These are phyloP conservation scores for Hoplias malabaricus DNA, from an alignment of 2,113 vertebrate species.

Conservation along the genomic window DNA sequence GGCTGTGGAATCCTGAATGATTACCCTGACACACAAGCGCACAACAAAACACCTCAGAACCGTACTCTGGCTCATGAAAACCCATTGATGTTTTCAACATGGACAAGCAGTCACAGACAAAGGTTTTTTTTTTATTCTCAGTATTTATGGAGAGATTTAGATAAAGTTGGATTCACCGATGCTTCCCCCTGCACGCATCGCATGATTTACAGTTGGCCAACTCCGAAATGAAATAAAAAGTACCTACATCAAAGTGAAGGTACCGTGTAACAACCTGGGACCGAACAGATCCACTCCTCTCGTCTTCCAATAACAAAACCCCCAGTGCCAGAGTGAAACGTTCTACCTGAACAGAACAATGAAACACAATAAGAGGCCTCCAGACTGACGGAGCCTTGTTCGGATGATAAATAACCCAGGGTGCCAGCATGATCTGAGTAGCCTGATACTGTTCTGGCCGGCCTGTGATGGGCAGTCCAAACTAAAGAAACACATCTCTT, in stretches of 20 bases:
- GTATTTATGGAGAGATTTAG: constrained; percentile 1
- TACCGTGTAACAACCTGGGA: constrained; percentile 3
- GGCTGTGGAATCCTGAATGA: constrained; percentile 5
- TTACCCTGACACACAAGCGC: not conserved
- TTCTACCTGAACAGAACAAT: constrained; percentile 11
- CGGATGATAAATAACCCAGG: constrained; percentile 18
- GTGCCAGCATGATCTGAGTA: not conserved
- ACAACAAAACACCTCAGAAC: not conserved
- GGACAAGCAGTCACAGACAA: not conserved
- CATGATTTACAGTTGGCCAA: constrained; percentile 25
- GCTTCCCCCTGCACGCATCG: constrained; percentile 19
- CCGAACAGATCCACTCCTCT: not conserved
- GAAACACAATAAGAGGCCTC: constrained; percentile 3
- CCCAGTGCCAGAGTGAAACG: constrained; percentile 5
- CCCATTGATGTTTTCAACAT: constrained; percentile 30
- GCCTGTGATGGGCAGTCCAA: not conserved
- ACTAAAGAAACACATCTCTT: constrained; percentile 23
- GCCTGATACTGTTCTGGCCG: constrained; percentile 12
- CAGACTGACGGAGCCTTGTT: constrained; percentile 17
- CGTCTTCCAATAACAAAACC: constrained; percentile 6
- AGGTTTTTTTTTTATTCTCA: constrained; percentile 16
- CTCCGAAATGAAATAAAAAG: not conserved
- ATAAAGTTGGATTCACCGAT: not conserved
- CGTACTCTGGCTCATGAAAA: constrained; percentile 32
- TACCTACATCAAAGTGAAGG: constrained; percentile 15